These are phyloP conservation scores for Tauraco hartlaubi DNA, from an alignment of 2,797 vertebrate genomes.

Conservation along the genomic window DNA sequence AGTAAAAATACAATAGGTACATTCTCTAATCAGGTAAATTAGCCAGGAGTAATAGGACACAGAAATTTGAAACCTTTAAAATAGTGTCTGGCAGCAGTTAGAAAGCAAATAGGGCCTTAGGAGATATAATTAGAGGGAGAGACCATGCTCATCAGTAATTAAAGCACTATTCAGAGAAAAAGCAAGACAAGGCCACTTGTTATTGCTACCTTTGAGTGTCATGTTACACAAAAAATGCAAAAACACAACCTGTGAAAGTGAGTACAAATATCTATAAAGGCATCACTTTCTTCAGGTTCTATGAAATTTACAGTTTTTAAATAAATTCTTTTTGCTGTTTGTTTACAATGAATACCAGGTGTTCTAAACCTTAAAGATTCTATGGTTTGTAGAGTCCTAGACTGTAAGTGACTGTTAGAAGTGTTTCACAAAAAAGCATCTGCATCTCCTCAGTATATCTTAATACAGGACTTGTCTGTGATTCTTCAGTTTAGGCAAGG, in stretches of 20 bases:
- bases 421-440: background rate
- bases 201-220: background rate
- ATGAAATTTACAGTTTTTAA: background rate
- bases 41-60: background rate
- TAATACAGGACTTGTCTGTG: background rate
- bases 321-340: background rate
- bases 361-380: background rate
- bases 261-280: background rate
- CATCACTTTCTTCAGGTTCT: background rate
- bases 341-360: background rate
- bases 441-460: background rate
- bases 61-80: background rate
- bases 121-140: background rate
- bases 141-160: background rate
- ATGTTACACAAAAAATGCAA: background rate
- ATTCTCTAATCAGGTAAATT: background rate
- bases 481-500: background rate
- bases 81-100: background rate
- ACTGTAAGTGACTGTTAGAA: background rate
- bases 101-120: background rate
- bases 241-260: background rate
- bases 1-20: background rate
- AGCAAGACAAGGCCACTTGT: background rate
- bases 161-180: conserved; percentile 3
- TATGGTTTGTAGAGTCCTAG: background rate